Evolutionary conservation across 2,113 vertebrate species (phyloP).

Genomic region (rat (Rattus norvegicus)): DNA sequence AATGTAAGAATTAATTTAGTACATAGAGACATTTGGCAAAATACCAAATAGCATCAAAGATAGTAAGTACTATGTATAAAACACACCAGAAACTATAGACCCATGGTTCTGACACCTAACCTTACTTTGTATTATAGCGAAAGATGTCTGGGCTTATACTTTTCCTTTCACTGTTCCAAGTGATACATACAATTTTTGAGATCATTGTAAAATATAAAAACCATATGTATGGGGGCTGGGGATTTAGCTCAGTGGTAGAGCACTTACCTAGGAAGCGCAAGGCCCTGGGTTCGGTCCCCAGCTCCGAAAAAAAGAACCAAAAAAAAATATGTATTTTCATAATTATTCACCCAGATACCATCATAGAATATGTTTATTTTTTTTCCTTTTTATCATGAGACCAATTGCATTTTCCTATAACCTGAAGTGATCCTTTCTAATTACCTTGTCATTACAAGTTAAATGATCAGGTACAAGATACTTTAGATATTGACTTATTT

Average conservation of each 20-base stretch:
- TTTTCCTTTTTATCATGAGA: conserved; percentile 1
- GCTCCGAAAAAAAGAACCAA: too few relatives aligned
- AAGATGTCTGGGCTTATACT: not conserved
- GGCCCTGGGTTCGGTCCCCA: too few relatives aligned
- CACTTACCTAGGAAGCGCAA: too few relatives aligned
- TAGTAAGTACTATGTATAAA: not conserved
- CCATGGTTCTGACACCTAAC: not conserved
- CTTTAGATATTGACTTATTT: not conserved
- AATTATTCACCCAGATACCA: not conserved
- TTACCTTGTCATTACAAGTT: not conserved
- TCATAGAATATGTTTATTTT: not conserved
- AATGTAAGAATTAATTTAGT: not conserved
- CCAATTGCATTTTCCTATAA: not conserved
- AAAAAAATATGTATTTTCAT: not conserved
- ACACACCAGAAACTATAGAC: not conserved
- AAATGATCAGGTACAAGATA: not conserved
- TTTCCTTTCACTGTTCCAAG: conserved; percentile 6
- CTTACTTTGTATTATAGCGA: not conserved
- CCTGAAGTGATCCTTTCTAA: not conserved
- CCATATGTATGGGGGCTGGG: not conserved
- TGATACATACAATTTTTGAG: not conserved
- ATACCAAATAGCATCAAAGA: not conserved
- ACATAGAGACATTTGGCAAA: not conserved
- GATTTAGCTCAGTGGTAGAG: too few relatives aligned
- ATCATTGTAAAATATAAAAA: not conserved